phyloP scores from a whole-genome alignment of 1,140 invertebrate species.

The Diuraphis noxia region DNA sequence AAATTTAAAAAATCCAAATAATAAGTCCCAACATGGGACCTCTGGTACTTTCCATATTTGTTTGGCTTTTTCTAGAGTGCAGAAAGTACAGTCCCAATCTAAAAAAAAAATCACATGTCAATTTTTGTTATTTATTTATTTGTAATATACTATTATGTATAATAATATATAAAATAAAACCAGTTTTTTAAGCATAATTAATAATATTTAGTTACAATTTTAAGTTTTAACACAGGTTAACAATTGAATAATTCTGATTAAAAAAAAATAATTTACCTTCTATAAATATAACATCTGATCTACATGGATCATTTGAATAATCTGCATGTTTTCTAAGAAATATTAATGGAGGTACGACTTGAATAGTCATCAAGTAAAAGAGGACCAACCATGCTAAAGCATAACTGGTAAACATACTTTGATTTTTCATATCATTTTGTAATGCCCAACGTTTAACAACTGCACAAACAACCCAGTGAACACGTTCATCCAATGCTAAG shows the following conservation, averaged over 20 bases:
- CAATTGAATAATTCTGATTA: not conserved
- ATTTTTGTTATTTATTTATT: not conserved
- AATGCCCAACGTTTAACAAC: slow-evolving; percentile 65
- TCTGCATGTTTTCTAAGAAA: slow-evolving; percentile 21
- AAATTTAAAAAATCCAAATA: slow-evolving; percentile 35
- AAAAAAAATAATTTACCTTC: slow-evolving; percentile 19
- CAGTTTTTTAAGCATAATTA: not conserved
- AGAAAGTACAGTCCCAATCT: slow-evolving; percentile 46
- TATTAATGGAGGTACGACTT: slow-evolving; percentile 34
- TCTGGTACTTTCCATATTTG: slow-evolving; percentile 38
- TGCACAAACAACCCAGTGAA: slow-evolving; percentile 59
- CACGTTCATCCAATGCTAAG: slow-evolving; percentile 57
- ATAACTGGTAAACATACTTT: slow-evolving; percentile 60
- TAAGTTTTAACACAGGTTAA: not conserved
- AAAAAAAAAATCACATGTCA: not conserved
- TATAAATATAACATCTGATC: slow-evolving; percentile 43
- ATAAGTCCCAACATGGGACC: slow-evolving; percentile 5
- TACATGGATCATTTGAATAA: not conserved
- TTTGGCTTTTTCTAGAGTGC: slow-evolving; percentile 10
- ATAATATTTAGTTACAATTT: not conserved
- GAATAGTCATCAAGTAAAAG: slow-evolving; percentile 59
- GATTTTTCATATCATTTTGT: slow-evolving; percentile 58
- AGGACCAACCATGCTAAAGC: slow-evolving; percentile 61
- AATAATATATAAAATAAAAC: not conserved
- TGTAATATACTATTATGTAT: not conserved